Evolutionary conservation across 2,113 vertebrate species (phyloP).

Genomic region (Turnix velox): DNA sequence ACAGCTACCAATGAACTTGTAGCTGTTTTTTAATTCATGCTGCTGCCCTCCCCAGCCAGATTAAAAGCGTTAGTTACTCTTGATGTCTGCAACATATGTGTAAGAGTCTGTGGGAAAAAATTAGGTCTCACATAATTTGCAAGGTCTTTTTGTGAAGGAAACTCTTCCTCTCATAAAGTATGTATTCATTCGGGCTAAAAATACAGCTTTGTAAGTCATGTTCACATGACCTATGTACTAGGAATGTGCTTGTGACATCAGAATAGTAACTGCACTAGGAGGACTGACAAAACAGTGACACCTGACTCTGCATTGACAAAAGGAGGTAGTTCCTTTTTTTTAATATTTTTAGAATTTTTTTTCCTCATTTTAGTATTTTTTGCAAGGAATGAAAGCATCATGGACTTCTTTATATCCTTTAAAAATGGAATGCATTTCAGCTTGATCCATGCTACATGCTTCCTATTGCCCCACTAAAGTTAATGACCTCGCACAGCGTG

Average conservation of each 20-base stretch:
- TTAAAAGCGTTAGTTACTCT: slow-evolving; percentile 14
- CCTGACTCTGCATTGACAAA: neutral
- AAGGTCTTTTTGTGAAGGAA: slow-evolving; percentile 41
- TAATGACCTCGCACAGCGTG: neutral
- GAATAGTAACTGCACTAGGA: neutral
- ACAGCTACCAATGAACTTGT: neutral
- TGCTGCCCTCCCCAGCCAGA: neutral
- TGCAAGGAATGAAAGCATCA: neutral
- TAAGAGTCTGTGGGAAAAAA: slow-evolving; percentile 60
- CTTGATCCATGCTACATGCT: neutral
- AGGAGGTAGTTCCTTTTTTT: neutral
- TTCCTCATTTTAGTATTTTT: neutral
- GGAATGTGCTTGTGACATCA: slow-evolving; percentile 2
- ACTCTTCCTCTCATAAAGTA: slow-evolving; percentile 43
- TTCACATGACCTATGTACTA: slow-evolving; percentile 65
- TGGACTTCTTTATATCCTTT: neutral
- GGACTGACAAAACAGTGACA: neutral
- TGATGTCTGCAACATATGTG: slow-evolving; percentile 30
- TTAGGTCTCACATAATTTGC: slow-evolving; percentile 30
- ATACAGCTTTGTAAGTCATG: slow-evolving; percentile 51
- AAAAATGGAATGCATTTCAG: neutral
- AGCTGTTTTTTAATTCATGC: neutral
- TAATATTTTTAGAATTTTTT: neutral
- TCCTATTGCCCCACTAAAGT: neutral
- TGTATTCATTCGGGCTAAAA: slow-evolving; percentile 57